Base-by-base conservation (phyloP, 23 tunicate species). In the Diplosoma virens region DNA sequence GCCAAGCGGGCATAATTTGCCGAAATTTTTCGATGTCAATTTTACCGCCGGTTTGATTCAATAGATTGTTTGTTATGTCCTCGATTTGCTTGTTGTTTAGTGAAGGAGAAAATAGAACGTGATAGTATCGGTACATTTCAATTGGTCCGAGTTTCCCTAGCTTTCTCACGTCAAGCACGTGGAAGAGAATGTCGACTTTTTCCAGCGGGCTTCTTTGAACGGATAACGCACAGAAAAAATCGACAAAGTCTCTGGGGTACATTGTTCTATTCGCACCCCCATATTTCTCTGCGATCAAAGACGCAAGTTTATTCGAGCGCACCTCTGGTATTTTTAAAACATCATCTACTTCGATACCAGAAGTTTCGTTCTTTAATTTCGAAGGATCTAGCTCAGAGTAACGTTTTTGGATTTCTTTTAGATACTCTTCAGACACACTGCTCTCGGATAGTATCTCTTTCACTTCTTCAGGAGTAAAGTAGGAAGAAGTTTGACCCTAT, bases 401-500 rank as follows among this genome's bases (percentile, higher is more conserved):
- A 2, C 96, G 83, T 30, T 64, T 71, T 37, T 89, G 96, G 1
- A 89, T 77, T 66, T 89, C 96, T 70, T 78, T 80, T 59, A 89
- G 28, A 56, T 89, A 86, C 22, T 65, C 30, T 14, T 47, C 66
- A 2, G 75, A 36, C 11, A 89, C 58, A 27, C 74, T 72, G 32
- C 81, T 82, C 50, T 82, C 70, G 24, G 60, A 84, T 64, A 89
- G 30, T 5, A 89, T 69, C 33, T 89, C 87, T 4, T 66, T 28
- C 46, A 82, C 88, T 78, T 89, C 96, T 63, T 89, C 96, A 32
- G 77, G 47, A 0, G 88, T 70, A 37, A 89, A 89, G 28, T 89
- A 89, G 6, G 96, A 89, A 1, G 87, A 81, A n/a, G 84, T 84
- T 82, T 89, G 96, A 21, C 96, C 96, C 96, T 89, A 56, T 7